These are phyloP conservation scores for Salpingus planirostris DNA, from an alignment of 2,888 invertebrate genomes.

Conservation along the genomic window DNA sequence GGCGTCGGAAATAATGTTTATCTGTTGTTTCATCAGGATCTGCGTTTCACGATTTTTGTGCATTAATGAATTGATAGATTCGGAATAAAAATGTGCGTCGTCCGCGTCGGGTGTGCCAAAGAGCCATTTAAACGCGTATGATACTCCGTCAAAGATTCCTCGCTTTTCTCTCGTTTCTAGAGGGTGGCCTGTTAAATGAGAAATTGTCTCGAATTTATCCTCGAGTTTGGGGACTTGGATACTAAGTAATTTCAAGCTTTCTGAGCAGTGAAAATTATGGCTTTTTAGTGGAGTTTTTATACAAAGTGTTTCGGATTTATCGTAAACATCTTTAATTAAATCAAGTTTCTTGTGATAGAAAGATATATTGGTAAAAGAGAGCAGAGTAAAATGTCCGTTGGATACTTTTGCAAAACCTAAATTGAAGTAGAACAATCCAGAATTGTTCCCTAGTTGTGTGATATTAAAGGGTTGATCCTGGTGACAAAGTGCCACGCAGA, in stretches of 20 bases:
- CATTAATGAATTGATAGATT: conserved; percentile 11
- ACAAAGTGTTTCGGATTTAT: not conserved
- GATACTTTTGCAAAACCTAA: not conserved
- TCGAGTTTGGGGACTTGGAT: conserved; percentile 18
- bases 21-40: conserved; percentile 18
- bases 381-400: not conserved
- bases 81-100: conserved; percentile 16
- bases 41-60: conserved; percentile 15
- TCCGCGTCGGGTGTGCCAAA: conserved; percentile 18
- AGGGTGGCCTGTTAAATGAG: conserved; percentile 7
- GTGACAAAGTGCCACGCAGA: no score
- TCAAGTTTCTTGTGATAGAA: not conserved
- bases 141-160: conserved; percentile 11
- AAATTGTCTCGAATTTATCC: conserved; percentile 6
- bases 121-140: conserved; percentile 16
- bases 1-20: conserved; percentile 17
- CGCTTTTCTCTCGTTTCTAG: conserved; percentile 4
- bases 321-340: not conserved
- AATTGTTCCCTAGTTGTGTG: not conserved
- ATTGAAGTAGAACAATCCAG: not conserved
- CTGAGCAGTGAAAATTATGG: not conserved
- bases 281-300: not conserved
- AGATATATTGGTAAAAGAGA: not conserved
- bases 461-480: not conserved
- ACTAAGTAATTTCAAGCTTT: conserved; percentile 22